phyloP scores from a whole-genome alignment of 2,113 vertebrate species.

The Gasterosteus aculeatus region DNA sequence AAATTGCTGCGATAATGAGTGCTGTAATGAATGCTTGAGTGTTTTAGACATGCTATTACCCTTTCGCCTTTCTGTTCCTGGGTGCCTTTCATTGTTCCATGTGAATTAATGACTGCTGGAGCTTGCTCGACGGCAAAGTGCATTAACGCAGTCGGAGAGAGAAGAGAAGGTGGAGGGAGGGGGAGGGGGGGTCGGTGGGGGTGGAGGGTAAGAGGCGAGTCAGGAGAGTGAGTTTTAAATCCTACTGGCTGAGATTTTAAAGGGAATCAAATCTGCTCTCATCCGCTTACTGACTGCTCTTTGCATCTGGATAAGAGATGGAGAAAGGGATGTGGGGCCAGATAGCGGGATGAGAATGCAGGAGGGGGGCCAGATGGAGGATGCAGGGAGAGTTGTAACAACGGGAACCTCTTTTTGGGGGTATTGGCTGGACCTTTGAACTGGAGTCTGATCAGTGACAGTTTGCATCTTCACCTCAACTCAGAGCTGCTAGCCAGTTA shows the following conservation, averaged over 20 bases:
- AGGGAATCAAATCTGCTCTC: slow-evolving; percentile 84
- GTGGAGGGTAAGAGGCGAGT: slow-evolving; percentile 44
- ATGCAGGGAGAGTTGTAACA: slow-evolving; percentile 9
- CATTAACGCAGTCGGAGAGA: slow-evolving; percentile 63
- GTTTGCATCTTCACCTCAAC: not conserved
- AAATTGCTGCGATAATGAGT: slow-evolving; percentile 52
- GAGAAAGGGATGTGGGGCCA: slow-evolving; percentile 39
- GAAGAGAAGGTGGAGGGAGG: slow-evolving; percentile 8
- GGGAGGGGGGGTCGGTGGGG: not conserved
- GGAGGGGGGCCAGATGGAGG: slow-evolving; percentile 44
- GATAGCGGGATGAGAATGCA: slow-evolving; percentile 56
- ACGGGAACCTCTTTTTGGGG: not conserved
- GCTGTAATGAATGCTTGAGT: slow-evolving; percentile 45
- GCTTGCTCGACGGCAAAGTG: slow-evolving; percentile 53
- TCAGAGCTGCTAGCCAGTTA: not conserved
- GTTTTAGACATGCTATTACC: slow-evolving; percentile 57
- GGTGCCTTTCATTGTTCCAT: slow-evolving; percentile 60
- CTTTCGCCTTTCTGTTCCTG: slow-evolving; percentile 64
- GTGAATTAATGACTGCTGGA: slow-evolving; percentile 71
- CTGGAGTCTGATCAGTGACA: slow-evolving; percentile 7
- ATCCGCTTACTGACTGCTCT: slow-evolving; percentile 86
- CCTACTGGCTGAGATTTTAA: slow-evolving; percentile 80
- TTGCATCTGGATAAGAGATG: slow-evolving; percentile 83
- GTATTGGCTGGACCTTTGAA: slow-evolving; percentile 5
- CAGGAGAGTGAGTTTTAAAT: slow-evolving; percentile 79